A percentile compares a stretch with the other conserved stretches of the same genome.
These are phyloP conservation scores for Erithacus rubecula DNA, from an alignment of 2,797 vertebrate species.

Conservation along the genomic window DNA sequence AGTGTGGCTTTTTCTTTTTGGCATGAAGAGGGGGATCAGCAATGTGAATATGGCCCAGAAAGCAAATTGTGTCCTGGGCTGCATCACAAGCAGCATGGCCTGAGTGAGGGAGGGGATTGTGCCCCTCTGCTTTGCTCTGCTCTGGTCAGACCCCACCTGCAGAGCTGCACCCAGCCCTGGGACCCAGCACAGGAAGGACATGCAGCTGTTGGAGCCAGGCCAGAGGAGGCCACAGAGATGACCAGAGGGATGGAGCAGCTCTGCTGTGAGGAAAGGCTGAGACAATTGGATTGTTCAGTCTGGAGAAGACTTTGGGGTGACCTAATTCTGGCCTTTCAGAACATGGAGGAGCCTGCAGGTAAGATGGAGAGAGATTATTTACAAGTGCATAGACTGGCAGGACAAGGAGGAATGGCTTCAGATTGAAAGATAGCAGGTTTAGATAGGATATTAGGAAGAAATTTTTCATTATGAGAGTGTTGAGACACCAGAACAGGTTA, in stretches of 20 bases:
- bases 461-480: not conserved
- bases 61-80: not conserved
- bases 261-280: not conserved
- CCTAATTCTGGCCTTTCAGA: not conserved
- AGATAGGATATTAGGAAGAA: not conserved
- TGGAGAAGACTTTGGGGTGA: not conserved
- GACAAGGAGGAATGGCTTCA: not conserved
- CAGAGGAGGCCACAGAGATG: not conserved
- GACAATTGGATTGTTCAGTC: not conserved
- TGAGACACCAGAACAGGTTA: not conserved
- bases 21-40: not conserved
- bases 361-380: not conserved
- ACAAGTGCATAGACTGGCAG: not conserved
- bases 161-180: not conserved
- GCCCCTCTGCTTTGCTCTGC: not conserved
- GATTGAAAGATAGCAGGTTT: not conserved
- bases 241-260: not conserved
- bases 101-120: not conserved
- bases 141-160: not conserved
- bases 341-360: not conserved
- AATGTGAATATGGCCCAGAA: not conserved
- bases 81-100: not conserved
- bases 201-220: not conserved
- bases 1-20: not conserved
- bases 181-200: not conserved